phyloP scores from a whole-genome alignment of 2,113 vertebrate species.

The Eudyptes chrysolophus region DNA sequence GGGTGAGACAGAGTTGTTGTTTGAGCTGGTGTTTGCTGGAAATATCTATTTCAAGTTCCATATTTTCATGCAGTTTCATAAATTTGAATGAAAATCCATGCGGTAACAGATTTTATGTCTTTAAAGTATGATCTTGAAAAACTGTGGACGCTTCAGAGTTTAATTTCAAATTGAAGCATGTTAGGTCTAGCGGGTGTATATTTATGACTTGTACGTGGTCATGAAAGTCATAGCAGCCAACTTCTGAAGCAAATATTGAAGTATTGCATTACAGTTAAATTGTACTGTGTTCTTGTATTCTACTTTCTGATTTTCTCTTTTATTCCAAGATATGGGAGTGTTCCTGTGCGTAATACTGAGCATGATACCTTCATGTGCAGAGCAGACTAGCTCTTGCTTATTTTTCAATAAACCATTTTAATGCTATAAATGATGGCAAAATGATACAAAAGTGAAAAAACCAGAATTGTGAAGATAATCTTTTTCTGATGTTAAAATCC shows the following conservation, averaged over 20 bases:
- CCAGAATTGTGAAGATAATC: neutral
- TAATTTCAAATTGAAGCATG: neutral
- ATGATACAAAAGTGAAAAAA: neutral
- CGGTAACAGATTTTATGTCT: neutral
- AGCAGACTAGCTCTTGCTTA: neutral
- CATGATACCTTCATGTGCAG: neutral
- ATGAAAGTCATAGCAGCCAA: neutral
- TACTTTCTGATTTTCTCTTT: neutral
- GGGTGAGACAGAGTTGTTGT: neutral
- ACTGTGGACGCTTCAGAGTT: neutral
- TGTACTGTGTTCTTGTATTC: neutral
- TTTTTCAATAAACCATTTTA: neutral
- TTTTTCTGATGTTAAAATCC: neutral
- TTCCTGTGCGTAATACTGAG: neutral
- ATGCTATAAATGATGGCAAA: neutral
- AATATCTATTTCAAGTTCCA: neutral
- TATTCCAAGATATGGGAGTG: neutral
- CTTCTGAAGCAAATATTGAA: neutral
- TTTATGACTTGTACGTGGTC: neutral
- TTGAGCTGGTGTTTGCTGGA: neutral
- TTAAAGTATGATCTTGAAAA: neutral
- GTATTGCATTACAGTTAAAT: neutral
- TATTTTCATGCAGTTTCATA: neutral
- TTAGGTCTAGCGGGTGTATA: neutral
- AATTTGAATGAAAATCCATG: neutral